Evolutionary conservation across 2,888 invertebrate species (phyloP).

Genomic region (Oxytorus armatus): DNA sequence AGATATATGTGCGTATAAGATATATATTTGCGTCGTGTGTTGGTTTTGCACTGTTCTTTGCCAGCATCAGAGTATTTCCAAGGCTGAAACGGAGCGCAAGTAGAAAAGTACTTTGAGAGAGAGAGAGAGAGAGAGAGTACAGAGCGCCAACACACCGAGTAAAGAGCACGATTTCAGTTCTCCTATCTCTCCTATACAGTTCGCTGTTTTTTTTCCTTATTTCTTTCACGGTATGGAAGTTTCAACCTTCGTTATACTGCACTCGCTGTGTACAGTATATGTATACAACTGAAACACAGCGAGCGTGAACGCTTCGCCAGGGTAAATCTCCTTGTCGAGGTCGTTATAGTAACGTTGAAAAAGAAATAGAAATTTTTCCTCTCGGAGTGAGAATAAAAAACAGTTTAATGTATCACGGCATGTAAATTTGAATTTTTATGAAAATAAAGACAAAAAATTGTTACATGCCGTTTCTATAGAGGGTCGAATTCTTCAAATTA

Average conservation of each 20-base stretch:
- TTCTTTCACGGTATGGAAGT: conserved; percentile 21
- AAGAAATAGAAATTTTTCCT: too few species aligned
- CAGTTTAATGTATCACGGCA: too few species aligned
- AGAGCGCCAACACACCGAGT: conserved; percentile 32
- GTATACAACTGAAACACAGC: conserved; percentile 16
- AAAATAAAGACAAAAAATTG: too few species aligned
- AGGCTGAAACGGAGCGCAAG: conserved; percentile 48
- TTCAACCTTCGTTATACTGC: conserved; percentile 43
- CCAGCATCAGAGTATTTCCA: conserved; percentile 36
- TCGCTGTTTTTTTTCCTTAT: conserved; percentile 25
- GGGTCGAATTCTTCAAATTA: too few species aligned
- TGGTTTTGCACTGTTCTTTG: conserved; percentile 45
- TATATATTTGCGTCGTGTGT: not conserved
- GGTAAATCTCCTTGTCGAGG: conserved; percentile 67
- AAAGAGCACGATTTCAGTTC: conserved; percentile 48
- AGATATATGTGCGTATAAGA: not conserved
- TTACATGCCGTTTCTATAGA: too few species aligned
- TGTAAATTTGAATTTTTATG: too few species aligned
- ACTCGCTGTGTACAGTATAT: conserved; percentile 7
- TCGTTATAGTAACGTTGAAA: conserved; percentile 66
- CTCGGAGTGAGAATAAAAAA: too few species aligned
- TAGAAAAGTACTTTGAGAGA: conserved; percentile 41
- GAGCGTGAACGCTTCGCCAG: conserved; percentile 63
- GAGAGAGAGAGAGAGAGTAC: too few species aligned
- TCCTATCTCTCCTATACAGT: conserved; percentile 18